These are phyloP conservation scores for Stigmatopora nigra DNA, from an alignment of 2,113 vertebrate genomes.

Conservation along the genomic window DNA sequence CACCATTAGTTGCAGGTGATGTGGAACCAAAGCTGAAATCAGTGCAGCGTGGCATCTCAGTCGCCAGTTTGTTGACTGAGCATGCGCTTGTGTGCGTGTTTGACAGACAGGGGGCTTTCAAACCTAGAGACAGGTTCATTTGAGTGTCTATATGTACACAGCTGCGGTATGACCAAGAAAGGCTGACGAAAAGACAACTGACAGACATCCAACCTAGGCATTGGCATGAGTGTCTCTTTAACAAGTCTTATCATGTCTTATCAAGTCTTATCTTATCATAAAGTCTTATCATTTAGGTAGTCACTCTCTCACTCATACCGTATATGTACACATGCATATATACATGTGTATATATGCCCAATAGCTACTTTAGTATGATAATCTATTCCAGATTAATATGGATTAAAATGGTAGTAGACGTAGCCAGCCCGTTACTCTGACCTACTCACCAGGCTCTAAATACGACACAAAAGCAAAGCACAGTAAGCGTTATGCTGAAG, in stretches of 20 bases:
- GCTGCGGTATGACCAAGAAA: slow-evolving; percentile 31
- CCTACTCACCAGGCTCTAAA: too few relatives aligned
- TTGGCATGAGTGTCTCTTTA: slow-evolving; percentile 46
- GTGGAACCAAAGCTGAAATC: slow-evolving; percentile 69
- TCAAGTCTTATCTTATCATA: slow-evolving; percentile 55
- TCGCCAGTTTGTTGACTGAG: slow-evolving; percentile 43
- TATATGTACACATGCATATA: too few relatives aligned
- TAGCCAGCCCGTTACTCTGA: too few relatives aligned
- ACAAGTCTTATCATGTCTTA: slow-evolving; percentile 55
- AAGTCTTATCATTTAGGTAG: slow-evolving; percentile 57
- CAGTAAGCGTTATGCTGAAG: too few relatives aligned
- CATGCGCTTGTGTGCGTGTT: neutral
- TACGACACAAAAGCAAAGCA: too few relatives aligned
- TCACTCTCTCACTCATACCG: slow-evolving; percentile 52
- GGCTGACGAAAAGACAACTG: slow-evolving; percentile 52
- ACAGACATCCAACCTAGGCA: slow-evolving; percentile 50
- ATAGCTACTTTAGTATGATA: too few relatives aligned
- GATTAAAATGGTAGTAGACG: too few relatives aligned
- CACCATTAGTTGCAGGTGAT: slow-evolving; percentile 65
- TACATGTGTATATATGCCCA: too few relatives aligned
- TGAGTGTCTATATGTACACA: slow-evolving; percentile 20
- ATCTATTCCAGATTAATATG: too few relatives aligned
- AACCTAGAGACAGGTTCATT: slow-evolving; percentile 38
- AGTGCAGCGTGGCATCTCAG: slow-evolving; percentile 46
- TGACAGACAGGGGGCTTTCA: slow-evolving; percentile 51